Percentiles rank a stretch among this genome's conserved stretches.
phyloP scores from a whole-genome alignment of 2,113 vertebrate species.

The Phalacrocorax pelagicus region DNA sequence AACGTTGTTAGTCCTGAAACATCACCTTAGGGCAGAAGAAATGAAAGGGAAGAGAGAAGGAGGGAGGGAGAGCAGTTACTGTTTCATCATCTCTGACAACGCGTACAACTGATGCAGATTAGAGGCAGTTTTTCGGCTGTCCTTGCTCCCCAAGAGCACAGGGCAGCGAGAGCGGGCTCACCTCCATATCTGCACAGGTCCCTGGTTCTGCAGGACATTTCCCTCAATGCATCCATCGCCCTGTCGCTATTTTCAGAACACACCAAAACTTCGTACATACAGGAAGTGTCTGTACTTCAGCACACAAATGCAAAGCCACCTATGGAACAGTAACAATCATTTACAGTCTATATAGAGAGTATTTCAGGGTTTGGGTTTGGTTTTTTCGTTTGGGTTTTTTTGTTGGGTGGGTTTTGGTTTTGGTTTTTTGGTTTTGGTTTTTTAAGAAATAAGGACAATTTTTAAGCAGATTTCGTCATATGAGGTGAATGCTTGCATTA shows the following conservation, averaged over 20 bases:
- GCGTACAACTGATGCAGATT: rapidly evolving
- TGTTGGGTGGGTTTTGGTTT: no score
- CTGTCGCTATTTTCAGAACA: rapidly evolving
- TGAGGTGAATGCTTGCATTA: background rate
- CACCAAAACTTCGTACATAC: background rate
- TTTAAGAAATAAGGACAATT: background rate
- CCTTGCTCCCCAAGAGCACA: background rate
- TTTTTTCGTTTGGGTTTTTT: no score
- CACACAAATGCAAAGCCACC: background rate
- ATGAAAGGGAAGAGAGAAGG: background rate
- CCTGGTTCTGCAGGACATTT: rapidly evolving
- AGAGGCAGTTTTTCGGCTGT: background rate
- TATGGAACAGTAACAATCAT: background rate
- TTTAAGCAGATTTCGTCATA: background rate
- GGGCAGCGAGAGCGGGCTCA: background rate
- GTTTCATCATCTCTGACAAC: background rate
- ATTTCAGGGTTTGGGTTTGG: no score
- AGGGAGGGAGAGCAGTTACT: background rate
- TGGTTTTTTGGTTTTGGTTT: background rate
- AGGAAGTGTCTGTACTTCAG: background rate
- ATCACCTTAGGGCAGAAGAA: background rate
- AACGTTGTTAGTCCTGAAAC: rapidly evolving
- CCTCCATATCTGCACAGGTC: background rate
- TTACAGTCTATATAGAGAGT: background rate
- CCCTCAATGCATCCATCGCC: rapidly evolving